phyloP scores from a whole-genome alignment of 2,888 invertebrate genomes.

The Lasioglossum malachurum region DNA sequence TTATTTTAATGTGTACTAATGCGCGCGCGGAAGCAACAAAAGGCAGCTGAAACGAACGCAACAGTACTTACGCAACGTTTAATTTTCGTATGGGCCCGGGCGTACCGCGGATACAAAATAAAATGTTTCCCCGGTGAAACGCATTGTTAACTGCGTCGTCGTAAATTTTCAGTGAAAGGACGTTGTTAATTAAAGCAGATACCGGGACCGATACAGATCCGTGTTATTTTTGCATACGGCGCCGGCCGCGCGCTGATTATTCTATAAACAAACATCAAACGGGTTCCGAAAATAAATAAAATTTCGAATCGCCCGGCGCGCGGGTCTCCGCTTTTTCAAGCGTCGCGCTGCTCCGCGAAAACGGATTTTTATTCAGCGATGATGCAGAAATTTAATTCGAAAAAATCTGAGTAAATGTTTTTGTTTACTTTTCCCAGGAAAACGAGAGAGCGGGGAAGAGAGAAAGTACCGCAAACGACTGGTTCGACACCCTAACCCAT shows the following conservation, averaged over 20 bases:
- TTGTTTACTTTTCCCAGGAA: background rate
- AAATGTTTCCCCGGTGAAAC: constrained; percentile 3
- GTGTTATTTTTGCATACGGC: background rate
- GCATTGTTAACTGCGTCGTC: background rate
- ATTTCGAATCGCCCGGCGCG: background rate
- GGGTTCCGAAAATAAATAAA: background rate
- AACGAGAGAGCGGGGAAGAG: background rate
- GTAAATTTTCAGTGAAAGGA: background rate
- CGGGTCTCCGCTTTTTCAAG: no score
- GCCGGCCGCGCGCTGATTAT: background rate
- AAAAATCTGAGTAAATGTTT: background rate
- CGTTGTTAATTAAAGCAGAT: background rate
- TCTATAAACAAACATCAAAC: background rate
- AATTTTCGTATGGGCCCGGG: background rate
- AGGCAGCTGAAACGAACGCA: background rate
- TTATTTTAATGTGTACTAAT: background rate
- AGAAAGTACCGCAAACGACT: background rate
- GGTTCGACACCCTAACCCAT: constrained; percentile 14
- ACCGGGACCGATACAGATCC: background rate
- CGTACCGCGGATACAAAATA: background rate
- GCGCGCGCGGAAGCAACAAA: background rate
- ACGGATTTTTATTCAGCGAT: background rate
- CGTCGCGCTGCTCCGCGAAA: background rate
- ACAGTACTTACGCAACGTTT: background rate
- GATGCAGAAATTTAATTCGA: background rate